A percentile compares a stretch with the other conserved stretches of the same genome.
These are phyloP conservation scores for Netelia fuscicornis DNA, from an alignment of 2,888 invertebrate genomes.

Conservation along the genomic window DNA sequence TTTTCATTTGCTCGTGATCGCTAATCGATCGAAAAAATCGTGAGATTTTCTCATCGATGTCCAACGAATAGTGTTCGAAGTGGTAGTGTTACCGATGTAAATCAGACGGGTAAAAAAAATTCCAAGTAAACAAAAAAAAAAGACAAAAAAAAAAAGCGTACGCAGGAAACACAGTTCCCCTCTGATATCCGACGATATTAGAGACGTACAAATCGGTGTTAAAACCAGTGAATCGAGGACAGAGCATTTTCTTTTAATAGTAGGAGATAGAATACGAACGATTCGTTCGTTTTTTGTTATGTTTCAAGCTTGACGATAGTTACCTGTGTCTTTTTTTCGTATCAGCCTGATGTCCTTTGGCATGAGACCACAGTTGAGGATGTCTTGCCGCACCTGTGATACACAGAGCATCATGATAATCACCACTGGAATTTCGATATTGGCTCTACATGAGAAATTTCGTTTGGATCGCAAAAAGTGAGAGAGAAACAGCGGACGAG, in stretches of 20 bases:
- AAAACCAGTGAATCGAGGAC: slow-evolving; percentile 21
- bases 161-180: slow-evolving; percentile 30
- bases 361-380: slow-evolving; percentile 90
- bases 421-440: slow-evolving; percentile 62
- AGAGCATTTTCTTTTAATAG: slow-evolving; percentile 32
- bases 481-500: too few relatives aligned
- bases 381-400: slow-evolving; percentile 91
- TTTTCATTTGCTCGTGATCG: slow-evolving; percentile 13
- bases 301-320: slow-evolving; percentile 76
- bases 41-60: slow-evolving; percentile 17
- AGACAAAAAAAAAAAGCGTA: slow-evolving; percentile 20
- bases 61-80: slow-evolving; percentile 43
- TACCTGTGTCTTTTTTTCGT: slow-evolving; percentile 94
- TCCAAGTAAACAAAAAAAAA: slow-evolving; percentile 2
- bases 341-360: slow-evolving; percentile 93
- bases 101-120: slow-evolving; percentile 24
- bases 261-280: slow-evolving; percentile 11
- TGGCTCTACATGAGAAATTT: slow-evolving; percentile 20
- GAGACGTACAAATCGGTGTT: slow-evolving; percentile 31
- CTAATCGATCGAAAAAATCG: slow-evolving; percentile 24
- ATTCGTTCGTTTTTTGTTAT: slow-evolving; percentile 25
- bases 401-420: slow-evolving; percentile 78
- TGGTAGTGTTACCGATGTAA: slow-evolving; percentile 52
- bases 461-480: background rate
- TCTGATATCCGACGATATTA: slow-evolving; percentile 20